Evolutionary conservation across 2,113 vertebrate genomes (phyloP), one percentile per base, ranked within the genome.

Genomic region (Lampris incognitus): DNA sequence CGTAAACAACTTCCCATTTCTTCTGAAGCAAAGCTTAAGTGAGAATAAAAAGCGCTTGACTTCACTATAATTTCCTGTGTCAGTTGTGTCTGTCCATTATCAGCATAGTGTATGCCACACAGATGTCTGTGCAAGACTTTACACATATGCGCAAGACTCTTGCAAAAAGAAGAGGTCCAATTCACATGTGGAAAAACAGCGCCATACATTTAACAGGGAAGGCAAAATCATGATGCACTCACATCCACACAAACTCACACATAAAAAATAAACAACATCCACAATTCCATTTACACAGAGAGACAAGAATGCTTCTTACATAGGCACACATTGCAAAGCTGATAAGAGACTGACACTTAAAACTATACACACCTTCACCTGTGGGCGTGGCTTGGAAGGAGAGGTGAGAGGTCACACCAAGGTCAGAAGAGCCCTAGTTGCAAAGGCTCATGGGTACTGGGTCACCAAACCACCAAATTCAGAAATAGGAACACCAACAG

Each of bases 281-380:
- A 24, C 24, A 24, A 24, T 24, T 24, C 24, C 24, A 24, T 24
- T 24, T 24, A 24, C 24, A 24, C 24, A 24, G 24, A 24, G 24
- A 24, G 24, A 24, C 24, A 24, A 24, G 24, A 24, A 24, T 24
- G 24, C 24, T 24, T 24, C 24, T 24, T 24, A 24, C 24, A 24
- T 24, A 24, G 24, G 24, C 24, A 76, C 1, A 81, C 5, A 38
- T 40, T 57, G 6, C n/a, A 64, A 57, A 70, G 6, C 36, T 56
- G 0, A 69, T 48, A 59, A 55, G 3, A 65, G n/a, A 57, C 1
- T 51, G 24, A 84, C 58, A 75, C n/a, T 41, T 3, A 64, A 52
- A 56, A 76, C 24, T 24, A 87, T 84, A 91, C 88, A 86, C 82
- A 91, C 90, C 92, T 90, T 90, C 79, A 90, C 88, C 91, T 83